These are phyloP conservation scores for Pterophyllum scalare DNA, from an alignment of 2,113 vertebrate species.

Conservation along the genomic window DNA sequence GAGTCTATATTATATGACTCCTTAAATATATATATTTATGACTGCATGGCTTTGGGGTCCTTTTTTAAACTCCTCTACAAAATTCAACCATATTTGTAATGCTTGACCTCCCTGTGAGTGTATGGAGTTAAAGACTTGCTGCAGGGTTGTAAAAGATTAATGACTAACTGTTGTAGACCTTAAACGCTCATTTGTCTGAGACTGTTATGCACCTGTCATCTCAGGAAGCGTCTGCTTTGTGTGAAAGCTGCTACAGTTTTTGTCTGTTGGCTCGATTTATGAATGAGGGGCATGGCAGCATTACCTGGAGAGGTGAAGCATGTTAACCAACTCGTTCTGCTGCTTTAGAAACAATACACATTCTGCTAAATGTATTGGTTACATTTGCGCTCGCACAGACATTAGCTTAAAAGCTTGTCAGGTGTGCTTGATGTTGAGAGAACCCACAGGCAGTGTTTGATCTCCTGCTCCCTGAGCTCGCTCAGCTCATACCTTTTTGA, in stretches of 20 bases:
- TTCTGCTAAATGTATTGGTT: constrained; percentile 47
- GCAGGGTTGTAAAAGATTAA: constrained; percentile 2
- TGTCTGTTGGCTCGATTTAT: constrained; percentile 10
- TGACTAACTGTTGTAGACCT: neutral
- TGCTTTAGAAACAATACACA: constrained; percentile 56
- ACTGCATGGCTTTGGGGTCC: neutral
- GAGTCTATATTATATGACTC: neutral
- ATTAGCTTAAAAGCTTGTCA: constrained; percentile 32
- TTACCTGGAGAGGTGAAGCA: constrained; percentile 58
- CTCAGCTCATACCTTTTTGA: constrained; percentile 1
- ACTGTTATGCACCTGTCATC: neutral
- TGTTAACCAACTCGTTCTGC: constrained; percentile 76
- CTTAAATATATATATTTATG: neutral
- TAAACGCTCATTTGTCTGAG: neutral
- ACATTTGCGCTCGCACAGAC: constrained; percentile 36
- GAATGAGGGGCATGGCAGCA: constrained; percentile 45
- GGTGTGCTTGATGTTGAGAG: constrained; percentile 38
- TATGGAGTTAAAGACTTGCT: neutral
- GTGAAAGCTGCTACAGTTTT: constrained; percentile 26
- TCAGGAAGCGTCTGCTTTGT: neutral
- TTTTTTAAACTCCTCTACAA: neutral
- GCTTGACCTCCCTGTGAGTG: neutral
- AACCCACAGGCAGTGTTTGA: constrained; percentile 44
- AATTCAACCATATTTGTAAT: neutral
- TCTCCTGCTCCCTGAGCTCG: neutral